Percentiles rank a stretch among this genome's conserved stretches.
phyloP scores from a whole-genome alignment of 2,888 invertebrate genomes.

The Colletes collaris region DNA sequence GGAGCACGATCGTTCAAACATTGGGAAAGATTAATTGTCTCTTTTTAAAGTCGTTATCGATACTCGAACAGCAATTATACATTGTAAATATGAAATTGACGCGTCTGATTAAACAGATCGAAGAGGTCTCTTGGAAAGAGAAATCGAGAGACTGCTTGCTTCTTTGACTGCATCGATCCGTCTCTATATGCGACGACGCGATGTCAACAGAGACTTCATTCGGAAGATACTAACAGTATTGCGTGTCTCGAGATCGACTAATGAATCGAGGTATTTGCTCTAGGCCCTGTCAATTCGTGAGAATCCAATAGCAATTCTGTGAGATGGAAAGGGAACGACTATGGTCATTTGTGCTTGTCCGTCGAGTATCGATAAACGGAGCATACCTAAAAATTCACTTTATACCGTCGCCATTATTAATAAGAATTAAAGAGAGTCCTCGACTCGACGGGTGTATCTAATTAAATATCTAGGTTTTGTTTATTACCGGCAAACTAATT shows the following conservation, averaged over 20 bases:
- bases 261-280: constrained; percentile 55
- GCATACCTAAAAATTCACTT: too few species aligned
- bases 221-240: constrained; percentile 52
- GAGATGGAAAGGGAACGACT: constrained; percentile 7
- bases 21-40: too few species aligned
- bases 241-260: constrained; percentile 53
- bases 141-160: background rate
- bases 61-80: too few species aligned
- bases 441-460: constrained; percentile 23
- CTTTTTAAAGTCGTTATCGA: too few species aligned
- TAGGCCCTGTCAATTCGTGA: constrained; percentile 37
- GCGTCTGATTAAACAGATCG: too few species aligned
- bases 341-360: background rate
- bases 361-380: background rate
- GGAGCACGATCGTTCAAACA: too few species aligned
- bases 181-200: background rate
- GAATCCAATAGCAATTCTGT: constrained; percentile 14
- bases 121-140: background rate
- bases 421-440: background rate
- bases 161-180: constrained; percentile 9
- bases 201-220: constrained; percentile 22
- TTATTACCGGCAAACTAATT: constrained; percentile 83
- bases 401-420: too few species aligned
- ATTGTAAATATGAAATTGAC: too few species aligned
- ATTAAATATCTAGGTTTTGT: constrained; percentile 61